Evolutionary conservation across 2,797 vertebrate genomes (phyloP).

Genomic region (Sorex maritimensis): DNA sequence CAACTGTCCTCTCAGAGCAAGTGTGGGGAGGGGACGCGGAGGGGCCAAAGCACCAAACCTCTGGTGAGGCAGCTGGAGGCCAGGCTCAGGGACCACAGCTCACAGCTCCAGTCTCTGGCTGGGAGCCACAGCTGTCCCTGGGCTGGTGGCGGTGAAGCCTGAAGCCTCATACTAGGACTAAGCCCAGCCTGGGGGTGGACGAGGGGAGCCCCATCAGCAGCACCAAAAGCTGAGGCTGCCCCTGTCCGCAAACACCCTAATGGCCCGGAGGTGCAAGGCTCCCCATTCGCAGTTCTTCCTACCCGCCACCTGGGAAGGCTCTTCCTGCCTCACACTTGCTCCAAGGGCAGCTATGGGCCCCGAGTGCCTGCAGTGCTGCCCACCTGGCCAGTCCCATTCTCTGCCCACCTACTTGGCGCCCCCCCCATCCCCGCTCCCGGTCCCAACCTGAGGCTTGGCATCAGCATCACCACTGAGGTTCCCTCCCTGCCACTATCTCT

Average conservation of each 20-base stretch:
- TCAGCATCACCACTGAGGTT: slow-evolving; percentile 22
- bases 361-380: neutral
- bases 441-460: neutral
- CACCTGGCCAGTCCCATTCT: neutral
- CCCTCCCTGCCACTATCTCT: slow-evolving; percentile 63
- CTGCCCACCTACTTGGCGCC: neutral
- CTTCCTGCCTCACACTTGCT: neutral
- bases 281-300: neutral
- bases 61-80: neutral
- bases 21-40: neutral
- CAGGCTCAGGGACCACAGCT: neutral
- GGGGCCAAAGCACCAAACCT: neutral
- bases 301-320: neutral
- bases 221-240: neutral
- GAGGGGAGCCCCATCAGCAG: neutral
- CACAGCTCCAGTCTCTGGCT: neutral
- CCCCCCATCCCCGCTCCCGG: neutral
- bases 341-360: neutral
- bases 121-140: neutral
- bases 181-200: neutral
- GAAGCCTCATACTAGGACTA: neutral
- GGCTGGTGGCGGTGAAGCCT: neutral
- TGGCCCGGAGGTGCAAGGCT: neutral
- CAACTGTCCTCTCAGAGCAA: neutral
- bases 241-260: neutral